phyloP scores from a whole-genome alignment of 1,140 invertebrate genomes.

The Brachionus paranguensis region DNA sequence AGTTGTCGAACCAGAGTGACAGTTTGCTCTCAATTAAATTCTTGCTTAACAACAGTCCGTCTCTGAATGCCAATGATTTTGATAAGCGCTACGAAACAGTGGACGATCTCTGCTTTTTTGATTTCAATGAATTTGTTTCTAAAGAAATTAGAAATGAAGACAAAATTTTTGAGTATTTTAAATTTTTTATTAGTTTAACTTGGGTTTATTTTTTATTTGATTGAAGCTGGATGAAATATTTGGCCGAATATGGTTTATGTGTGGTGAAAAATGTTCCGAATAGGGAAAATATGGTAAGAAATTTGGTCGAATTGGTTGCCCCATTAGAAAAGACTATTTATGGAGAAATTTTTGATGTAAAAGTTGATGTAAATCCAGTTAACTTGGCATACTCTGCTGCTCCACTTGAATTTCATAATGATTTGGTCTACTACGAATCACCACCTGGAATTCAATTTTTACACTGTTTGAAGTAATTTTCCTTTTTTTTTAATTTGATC shows the following conservation, averaged over 20 bases:
- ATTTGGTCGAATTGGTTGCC: conserved; percentile 13
- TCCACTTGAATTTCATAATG: conserved; percentile 48
- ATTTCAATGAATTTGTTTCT: not conserved
- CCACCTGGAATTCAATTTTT: conserved; percentile 52
- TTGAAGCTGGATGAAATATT: conserved; percentile 29
- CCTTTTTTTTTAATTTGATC: not conserved
- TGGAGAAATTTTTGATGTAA: conserved; percentile 44
- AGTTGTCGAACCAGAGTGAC: not conserved
- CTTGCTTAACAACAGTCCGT: not conserved
- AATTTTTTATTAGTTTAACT: not conserved
- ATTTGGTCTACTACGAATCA: conserved; percentile 52
- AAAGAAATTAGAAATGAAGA: conserved; percentile 14
- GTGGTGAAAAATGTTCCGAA: not conserved
- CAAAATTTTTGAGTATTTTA: not conserved
- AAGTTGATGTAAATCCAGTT: conserved; percentile 45
- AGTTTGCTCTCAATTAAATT: not conserved
- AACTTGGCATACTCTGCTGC: conserved; percentile 49
- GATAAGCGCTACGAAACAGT: not conserved
- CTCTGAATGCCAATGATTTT: not conserved
- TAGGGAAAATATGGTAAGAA: not conserved
- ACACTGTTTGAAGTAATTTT: conserved; percentile 47
- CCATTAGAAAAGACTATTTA: conserved; percentile 9
- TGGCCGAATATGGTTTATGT: conserved; percentile 13
- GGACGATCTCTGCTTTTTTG: not conserved
- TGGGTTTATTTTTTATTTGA: not conserved